phyloP scores from a whole-genome alignment of 2,797 vertebrate species.

The Aphelocoma californica region DNA sequence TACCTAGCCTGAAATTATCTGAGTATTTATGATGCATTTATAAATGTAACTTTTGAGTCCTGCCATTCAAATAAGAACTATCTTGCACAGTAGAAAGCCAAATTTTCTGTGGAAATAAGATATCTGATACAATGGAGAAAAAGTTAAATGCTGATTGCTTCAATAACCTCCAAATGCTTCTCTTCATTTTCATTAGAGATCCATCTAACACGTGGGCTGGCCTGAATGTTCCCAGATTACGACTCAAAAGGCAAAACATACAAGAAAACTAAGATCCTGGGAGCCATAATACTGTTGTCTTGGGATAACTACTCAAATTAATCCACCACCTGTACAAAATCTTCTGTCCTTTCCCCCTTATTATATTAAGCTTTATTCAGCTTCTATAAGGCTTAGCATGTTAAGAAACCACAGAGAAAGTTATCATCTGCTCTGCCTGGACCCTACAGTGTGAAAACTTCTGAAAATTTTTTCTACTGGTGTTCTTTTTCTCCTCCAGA shows the following conservation, averaged over 20 bases:
- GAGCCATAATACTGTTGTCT: background rate
- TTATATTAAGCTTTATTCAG: background rate
- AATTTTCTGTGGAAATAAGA: background rate
- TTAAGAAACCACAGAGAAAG: background rate
- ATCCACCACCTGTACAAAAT: background rate
- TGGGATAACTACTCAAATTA: background rate
- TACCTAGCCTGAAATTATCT: background rate
- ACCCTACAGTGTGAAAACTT: background rate
- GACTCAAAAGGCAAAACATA: background rate
- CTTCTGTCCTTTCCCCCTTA: background rate
- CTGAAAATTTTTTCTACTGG: background rate
- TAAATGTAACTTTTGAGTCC: background rate
- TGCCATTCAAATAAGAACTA: background rate
- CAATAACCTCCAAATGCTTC: background rate
- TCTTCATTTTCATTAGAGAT: background rate
- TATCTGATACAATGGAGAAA: background rate
- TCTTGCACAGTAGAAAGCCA: background rate
- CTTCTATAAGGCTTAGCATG: background rate
- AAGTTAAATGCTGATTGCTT: background rate
- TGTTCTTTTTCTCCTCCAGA: background rate
- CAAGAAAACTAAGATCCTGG: background rate
- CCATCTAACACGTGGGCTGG: background rate
- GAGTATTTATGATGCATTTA: background rate
- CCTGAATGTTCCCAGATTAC: background rate
- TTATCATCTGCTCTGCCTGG: background rate